These are phyloP conservation scores for Bellardia pandia DNA, from an alignment of 2,888 invertebrate genomes.

Conservation along the genomic window DNA sequence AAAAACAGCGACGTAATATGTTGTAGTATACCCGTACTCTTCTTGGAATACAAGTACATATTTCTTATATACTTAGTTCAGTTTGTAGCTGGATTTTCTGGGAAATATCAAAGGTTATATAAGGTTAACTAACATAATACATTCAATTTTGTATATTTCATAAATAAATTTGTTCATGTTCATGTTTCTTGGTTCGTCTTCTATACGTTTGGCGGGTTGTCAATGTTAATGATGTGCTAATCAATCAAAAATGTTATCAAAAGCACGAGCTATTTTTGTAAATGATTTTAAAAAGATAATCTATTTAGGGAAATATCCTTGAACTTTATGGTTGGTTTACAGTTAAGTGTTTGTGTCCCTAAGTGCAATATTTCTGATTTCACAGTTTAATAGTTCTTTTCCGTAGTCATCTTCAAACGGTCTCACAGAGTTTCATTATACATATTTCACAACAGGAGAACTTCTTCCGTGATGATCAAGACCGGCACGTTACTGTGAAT, in stretches of 20 bases:
- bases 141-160: not conserved
- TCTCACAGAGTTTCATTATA: no score
- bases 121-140: conserved; percentile 2
- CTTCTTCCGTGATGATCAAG: no score
- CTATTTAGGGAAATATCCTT: no score
- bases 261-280: not conserved
- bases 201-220: not conserved
- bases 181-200: not conserved
- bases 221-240: not conserved
- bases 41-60: not conserved
- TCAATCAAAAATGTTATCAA: not conserved
- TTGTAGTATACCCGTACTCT: not conserved
- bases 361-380: no score
- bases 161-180: conserved; percentile 1
- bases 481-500: no score
- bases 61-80: not conserved
- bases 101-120: conserved; percentile 31
- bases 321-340: no score
- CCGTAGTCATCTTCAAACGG: no score
- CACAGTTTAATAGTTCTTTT: no score
- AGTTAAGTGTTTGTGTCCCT: no score
- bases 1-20: not conserved
- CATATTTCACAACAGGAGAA: no score
- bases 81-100: not conserved
- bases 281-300: not conserved